Base-by-base conservation (phyloP, 1,140 invertebrate genomes). In the Himalopsyche phryganea region DNA sequence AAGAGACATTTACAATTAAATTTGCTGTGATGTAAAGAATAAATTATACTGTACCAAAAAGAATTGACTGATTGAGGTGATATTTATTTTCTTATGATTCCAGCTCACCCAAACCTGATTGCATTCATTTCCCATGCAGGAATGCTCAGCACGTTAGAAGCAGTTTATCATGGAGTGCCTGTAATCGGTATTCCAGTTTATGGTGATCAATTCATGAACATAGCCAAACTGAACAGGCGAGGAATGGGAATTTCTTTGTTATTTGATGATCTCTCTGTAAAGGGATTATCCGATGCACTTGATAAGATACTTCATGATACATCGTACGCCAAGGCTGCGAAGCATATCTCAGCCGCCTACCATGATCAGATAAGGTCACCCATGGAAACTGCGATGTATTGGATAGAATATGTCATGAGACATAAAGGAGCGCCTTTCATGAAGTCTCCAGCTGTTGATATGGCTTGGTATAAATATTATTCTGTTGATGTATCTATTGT, bases 91-190 rank as follows among this genome's bases (percentile, higher is more conserved):
- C n/a, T 38, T 50, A 35, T 76, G 6, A 42, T 63, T 63, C 23
- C 33, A 58, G 78, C 76, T 35, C 83, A 86, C 71, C 71, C 69
- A 0, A 83, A 85, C 52, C 67, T 83, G 1, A 76, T 75, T 57
- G 72, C 74, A 0, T 85, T 88, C 58, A 80, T 88, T 17, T 83
- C 79, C 6, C 85, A 87, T 58, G 82, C 84, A 33, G 85, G 85
- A 1, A 68, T 80, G 11, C 75, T 84, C 48, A 80, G 85, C 47
- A 74, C 79, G 0, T 76, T 81, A 55, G 85, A 87, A 65, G 78
- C 83, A 4, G 72, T 85, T 0, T 77, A 83, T 66, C 72, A 82
- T 60, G 83, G 77, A 9, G 78, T 85, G 7, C 85, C 85, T n/a
- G 70, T 86, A 55, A 67, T 87, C 15, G 82, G 79, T 3, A 77